Percentiles rank a stretch among this genome's conserved stretches.
Conservation (phyloP, 2,888 invertebrate genomes). For the Therioaphis trifolii region DNA sequence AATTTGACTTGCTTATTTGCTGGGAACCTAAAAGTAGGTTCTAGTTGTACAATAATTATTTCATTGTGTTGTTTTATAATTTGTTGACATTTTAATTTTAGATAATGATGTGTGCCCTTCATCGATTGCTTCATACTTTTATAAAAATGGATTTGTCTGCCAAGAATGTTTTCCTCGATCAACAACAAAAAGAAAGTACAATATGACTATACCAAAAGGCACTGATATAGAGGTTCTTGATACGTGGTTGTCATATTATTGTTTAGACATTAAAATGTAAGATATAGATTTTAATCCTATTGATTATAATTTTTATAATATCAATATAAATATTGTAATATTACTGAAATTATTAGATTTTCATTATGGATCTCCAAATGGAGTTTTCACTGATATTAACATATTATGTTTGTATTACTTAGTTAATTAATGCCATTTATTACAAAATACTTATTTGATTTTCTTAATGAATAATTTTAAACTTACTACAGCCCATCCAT, state of each 20-base stretch:
- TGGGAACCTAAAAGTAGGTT: conserved; percentile 47
- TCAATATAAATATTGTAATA: background rate
- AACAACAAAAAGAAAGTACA: conserved; percentile 28
- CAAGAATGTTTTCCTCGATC: conserved; percentile 50
- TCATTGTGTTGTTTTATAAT: background rate
- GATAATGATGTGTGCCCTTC: conserved; percentile 40
- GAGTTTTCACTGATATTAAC: too few species aligned
- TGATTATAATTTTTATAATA: background rate
- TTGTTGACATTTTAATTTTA: conserved; percentile 24
- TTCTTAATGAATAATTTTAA: too few species aligned
- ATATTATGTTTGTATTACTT: too few species aligned
- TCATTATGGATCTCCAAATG: too few species aligned
- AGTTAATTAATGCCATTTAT: too few species aligned
- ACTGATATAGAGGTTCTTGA: conserved; percentile 25
- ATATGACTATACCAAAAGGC: conserved; percentile 39
- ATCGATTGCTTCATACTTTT: conserved; percentile 50
- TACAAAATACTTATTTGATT: too few species aligned
- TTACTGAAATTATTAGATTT: too few species aligned
- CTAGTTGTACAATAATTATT: background rate
- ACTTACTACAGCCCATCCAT: too few species aligned
- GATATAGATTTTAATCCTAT: background rate
- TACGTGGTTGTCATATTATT: conserved; percentile 56
- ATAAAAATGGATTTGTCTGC: conserved; percentile 41
- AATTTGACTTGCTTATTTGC: conserved; percentile 39
- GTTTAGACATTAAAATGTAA: conserved; percentile 46